These are phyloP conservation scores for Pachypsylla venusta DNA, from an alignment of 1,140 invertebrate species.

Conservation along the genomic window DNA sequence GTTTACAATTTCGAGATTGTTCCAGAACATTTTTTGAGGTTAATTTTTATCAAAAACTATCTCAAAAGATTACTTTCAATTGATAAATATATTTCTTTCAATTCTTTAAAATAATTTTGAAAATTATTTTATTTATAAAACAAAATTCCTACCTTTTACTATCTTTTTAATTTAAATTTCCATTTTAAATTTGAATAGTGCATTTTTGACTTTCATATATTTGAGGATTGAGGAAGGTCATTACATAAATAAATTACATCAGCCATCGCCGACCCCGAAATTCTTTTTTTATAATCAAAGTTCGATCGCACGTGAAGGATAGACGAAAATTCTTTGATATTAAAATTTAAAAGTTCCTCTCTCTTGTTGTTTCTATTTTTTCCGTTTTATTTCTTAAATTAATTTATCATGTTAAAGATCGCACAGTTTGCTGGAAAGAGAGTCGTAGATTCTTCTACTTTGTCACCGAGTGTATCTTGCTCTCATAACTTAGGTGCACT, in stretches of 20 bases:
- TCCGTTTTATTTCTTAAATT: conserved; percentile 1
- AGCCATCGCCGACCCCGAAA: not conserved
- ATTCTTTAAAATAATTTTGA: too few species aligned
- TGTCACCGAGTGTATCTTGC: not conserved
- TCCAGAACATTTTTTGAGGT: conserved; percentile 6
- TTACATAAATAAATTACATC: not conserved
- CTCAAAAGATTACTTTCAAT: too few species aligned
- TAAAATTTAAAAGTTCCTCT: too few species aligned
- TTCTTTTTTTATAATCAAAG: not conserved
- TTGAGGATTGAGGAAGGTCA: conserved; percentile 1
- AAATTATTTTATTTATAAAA: not conserved
- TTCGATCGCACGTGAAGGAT: conserved; percentile 6
- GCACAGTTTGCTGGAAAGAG: conserved; percentile 8
- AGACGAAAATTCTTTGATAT: not conserved
- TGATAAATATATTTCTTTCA: too few species aligned
- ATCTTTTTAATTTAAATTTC: not conserved
- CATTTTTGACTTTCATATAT: conserved; percentile 2
- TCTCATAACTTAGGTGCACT: conserved; percentile 3
- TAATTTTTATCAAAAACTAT: not conserved
- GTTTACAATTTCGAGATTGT: not conserved
- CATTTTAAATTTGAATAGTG: not conserved
- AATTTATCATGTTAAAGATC: conserved; percentile 9
- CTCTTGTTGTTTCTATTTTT: not conserved
- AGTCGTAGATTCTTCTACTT: not conserved
- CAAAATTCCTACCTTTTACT: not conserved